Evolutionary conservation across 2,113 vertebrate genomes (phyloP).

Genomic region (Gallinago media): DNA sequence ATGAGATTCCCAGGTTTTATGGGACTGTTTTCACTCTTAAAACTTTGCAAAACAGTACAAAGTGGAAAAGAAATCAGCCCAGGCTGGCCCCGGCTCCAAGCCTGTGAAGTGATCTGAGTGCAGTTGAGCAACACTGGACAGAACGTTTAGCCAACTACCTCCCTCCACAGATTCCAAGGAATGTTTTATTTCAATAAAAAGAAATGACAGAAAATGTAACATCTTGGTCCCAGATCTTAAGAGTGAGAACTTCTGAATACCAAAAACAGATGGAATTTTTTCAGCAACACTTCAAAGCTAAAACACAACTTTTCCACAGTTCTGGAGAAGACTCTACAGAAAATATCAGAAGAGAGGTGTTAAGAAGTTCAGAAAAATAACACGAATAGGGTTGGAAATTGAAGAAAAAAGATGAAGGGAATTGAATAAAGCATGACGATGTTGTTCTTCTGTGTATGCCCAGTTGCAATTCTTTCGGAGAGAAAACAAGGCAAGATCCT

Average conservation of each 20-base stretch:
- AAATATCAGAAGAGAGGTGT: background rate
- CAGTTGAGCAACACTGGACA: slow-evolving; percentile 51
- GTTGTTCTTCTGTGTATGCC: background rate
- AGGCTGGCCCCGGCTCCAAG: background rate
- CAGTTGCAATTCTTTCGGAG: background rate
- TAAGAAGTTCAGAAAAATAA: background rate
- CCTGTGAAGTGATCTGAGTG: slow-evolving; percentile 17
- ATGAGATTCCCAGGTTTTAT: background rate
- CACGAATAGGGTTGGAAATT: background rate
- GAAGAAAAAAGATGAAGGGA: background rate
- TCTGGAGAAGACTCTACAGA: background rate
- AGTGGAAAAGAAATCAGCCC: slow-evolving; percentile 55
- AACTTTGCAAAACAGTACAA: slow-evolving; percentile 13
- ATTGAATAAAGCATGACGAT: background rate
- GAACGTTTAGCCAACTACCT: slow-evolving; percentile 18
- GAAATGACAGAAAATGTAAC: background rate
- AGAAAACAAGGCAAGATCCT: background rate
- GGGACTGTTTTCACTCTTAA: slow-evolving; percentile 40
- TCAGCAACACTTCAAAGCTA: slow-evolving; percentile 11
- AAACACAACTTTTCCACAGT: background rate
- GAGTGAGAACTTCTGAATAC: slow-evolving; percentile 1
- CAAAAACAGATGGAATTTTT: slow-evolving; percentile 18
- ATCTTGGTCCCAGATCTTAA: background rate
- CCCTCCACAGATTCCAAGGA: background rate
- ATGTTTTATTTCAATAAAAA: slow-evolving; percentile 29